Base-by-base conservation (phyloP, 2,113 vertebrate genomes). In the Forbesichthys papilliferus region DNA sequence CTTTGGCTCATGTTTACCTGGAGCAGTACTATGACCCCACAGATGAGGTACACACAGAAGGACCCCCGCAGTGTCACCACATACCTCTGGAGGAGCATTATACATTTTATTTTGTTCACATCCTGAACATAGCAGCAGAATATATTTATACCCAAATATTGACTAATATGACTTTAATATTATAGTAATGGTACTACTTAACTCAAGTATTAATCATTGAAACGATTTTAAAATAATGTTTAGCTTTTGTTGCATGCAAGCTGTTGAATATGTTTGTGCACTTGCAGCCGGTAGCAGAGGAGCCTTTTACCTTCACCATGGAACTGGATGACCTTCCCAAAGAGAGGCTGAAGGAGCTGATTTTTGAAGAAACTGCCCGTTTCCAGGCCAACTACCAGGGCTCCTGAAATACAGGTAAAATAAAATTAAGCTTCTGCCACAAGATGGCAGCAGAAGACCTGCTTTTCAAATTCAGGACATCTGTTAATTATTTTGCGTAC, bases 21-120 rank as follows among this genome's bases (percentile, higher is more conserved):
- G 95, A 96, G 77, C 95, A 96, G 93, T 96, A 96, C 93, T 96
- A 96, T 1, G 95, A 96, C 61, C 95, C 95, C 11, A 91, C 93
- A 11, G 95, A 96, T 78, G 95, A 96, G 95, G 95, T 95, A 79
- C n/a, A 8, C 71, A 47, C 54, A 48, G 20, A 49, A 13, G 9
- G 4, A 46, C 55, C 13, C 10, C 13, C 11, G 11, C 11, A 4
- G 13, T 52, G 13, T 52, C 11, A 4, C 13, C 6, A 12, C 49
- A 52, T 12, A 10, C 13, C 10, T 52, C 11, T 12, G 13, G 11
- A 10, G 13, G 49, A 52, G 13, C 13, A 49, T 49, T 49, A 49
- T 27, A 27, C 27, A 27, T 27, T 2, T 27, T 27, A 11, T 54
- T n/a, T 14, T 54, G n/a, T 7, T 54, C 52, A 54, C 14, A 54